Evolutionary conservation across 1,140 invertebrate genomes (phyloP).

Genomic region (Heliothis virescens): DNA sequence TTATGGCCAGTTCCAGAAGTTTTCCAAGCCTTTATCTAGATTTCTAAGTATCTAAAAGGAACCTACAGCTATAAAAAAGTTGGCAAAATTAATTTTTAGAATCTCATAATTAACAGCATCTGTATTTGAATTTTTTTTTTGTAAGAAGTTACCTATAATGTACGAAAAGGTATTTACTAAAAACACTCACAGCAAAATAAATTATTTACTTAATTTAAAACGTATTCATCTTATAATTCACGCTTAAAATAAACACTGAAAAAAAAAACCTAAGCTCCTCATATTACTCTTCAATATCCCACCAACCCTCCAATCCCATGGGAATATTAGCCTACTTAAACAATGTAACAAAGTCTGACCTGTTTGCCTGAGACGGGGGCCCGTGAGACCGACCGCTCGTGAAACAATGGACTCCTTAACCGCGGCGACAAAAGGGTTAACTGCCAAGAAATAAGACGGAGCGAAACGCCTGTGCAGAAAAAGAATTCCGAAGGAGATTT

Average conservation of each 20-base stretch:
- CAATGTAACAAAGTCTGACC: conserved; percentile 72
- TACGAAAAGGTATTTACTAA: too few species aligned
- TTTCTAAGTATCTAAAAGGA: too few species aligned
- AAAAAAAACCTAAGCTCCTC: not conserved
- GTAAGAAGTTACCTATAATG: too few species aligned
- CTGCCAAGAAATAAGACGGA: conserved; percentile 66
- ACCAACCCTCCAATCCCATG: conserved; percentile 62
- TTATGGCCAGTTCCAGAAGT: too few species aligned
- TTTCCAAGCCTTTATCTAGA: too few species aligned
- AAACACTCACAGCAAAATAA: not conserved
- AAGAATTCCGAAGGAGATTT: conserved; percentile 18
- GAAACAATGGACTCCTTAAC: conserved; percentile 73
- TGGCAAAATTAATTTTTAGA: too few species aligned
- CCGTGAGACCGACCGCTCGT: conserved; percentile 65
- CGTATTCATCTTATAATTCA: not conserved
- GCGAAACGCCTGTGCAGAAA: conserved; percentile 50
- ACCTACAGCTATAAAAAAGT: too few species aligned
- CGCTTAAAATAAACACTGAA: not conserved
- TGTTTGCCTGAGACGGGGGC: conserved; percentile 74
- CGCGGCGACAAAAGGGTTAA: conserved; percentile 70
- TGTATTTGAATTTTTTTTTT: too few species aligned
- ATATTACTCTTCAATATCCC: conserved; percentile 30
- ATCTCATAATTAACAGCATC: too few species aligned
- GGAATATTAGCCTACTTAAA: conserved; percentile 78
- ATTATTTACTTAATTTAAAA: too few species aligned